phyloP scores from a whole-genome alignment of 2,797 vertebrate species.

The Sitta carolinensis region DNA sequence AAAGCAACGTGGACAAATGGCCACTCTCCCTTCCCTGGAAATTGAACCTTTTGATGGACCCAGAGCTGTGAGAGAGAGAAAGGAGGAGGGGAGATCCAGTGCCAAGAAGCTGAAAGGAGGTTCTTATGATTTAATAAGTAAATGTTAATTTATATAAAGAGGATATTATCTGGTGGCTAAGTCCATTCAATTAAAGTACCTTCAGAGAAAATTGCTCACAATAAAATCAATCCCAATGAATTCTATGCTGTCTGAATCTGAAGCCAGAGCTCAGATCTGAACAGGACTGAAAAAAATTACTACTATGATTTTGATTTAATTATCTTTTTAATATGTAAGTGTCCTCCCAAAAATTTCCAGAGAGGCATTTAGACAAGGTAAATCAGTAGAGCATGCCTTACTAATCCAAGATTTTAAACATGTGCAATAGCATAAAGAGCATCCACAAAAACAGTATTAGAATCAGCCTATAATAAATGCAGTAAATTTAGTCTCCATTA shows the following conservation, averaged over 20 bases:
- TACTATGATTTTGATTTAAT: background rate
- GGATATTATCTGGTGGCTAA: background rate
- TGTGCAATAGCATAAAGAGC: background rate
- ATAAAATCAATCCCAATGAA: background rate
- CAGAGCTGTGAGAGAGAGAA: background rate
- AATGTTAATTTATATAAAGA: slow-evolving; percentile 11
- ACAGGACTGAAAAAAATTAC: background rate
- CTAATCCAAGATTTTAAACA: background rate
- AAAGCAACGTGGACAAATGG: background rate
- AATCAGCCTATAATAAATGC: slow-evolving; percentile 2
- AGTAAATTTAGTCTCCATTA: slow-evolving; percentile 9
- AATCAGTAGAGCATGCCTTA: background rate
- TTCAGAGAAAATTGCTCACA: background rate
- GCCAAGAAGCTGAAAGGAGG: background rate
- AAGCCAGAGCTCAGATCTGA: background rate
- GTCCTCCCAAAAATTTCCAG: background rate
- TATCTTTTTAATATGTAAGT: background rate
- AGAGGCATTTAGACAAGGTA: background rate
- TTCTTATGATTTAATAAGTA: background rate
- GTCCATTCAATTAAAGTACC: background rate
- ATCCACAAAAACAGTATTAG: background rate
- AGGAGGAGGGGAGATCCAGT: too few species aligned
- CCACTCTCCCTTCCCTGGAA: background rate
- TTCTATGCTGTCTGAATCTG: background rate
- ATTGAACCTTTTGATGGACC: background rate